These are phyloP conservation scores for Corythoichthys haematopterus DNA, from an alignment of 2,113 vertebrate genomes.

Conservation along the genomic window DNA sequence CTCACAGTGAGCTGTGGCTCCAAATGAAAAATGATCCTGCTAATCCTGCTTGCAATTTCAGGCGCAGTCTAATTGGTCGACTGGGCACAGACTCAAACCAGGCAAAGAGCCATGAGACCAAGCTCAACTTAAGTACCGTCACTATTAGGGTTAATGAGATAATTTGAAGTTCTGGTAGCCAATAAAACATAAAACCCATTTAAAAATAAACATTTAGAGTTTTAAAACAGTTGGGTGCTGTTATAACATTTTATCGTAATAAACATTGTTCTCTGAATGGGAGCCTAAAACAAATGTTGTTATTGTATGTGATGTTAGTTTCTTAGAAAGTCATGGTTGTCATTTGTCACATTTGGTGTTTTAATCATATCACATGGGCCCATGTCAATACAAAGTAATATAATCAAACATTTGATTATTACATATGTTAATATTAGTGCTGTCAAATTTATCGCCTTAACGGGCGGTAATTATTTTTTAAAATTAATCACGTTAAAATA, in stretches of 20 bases:
- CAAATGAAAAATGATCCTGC: constrained; percentile 14
- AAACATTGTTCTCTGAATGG: constrained; percentile 14
- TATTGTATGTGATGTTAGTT: no score
- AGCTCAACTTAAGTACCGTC: constrained; percentile 31
- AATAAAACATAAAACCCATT: constrained; percentile 22
- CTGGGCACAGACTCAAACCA: background rate
- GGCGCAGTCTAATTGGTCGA: constrained; percentile 26
- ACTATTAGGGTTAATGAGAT: constrained; percentile 37
- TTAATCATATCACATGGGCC: no score
- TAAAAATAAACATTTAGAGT: constrained; percentile 29
- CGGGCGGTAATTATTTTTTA: no score
- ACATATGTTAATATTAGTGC: no score
- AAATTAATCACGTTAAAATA: no score
- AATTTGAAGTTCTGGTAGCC: constrained; percentile 38
- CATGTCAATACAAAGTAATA: no score
- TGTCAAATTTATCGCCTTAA: no score
- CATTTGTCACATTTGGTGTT: no score
- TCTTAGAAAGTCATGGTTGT: no score
- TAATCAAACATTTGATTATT: no score
- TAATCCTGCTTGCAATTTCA: constrained; percentile 9
- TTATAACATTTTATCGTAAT: constrained; percentile 44
- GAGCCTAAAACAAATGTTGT: constrained; percentile 32
- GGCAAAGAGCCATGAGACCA: constrained; percentile 20
- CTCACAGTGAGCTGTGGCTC: constrained; percentile 8
- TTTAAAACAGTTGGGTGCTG: constrained; percentile 26